Base-by-base conservation (phyloP, 2,797 vertebrate species). In the Schizopygopsis malacanthus region DNA sequence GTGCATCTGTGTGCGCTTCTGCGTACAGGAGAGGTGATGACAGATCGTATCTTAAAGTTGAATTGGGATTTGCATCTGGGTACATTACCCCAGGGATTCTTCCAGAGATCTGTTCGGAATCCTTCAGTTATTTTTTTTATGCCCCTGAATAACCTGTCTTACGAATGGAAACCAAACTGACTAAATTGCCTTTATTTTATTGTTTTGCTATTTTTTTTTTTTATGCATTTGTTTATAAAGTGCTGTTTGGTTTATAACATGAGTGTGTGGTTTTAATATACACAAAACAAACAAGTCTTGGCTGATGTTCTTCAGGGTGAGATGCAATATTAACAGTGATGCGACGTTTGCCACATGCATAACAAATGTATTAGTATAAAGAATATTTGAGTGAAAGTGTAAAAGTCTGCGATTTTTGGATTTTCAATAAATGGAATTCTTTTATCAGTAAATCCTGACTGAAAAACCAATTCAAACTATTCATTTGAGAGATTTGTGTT, bases 201-300 rank as follows among this genome's bases (percentile, higher is more conserved):
- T 28, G 1, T 28, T 28, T 1, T 28, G 1, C 25, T 28, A 28
- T 37, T 5, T 25, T 33, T 43, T 18, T 4, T 75, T 73, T 72
- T 82, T 75, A 65, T 25, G 72, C 12, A 63, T 80, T 54, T 73
- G 50, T 70, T 33, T 78, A 78, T 84, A 78, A 78, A 69, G 61
- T 70, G 39, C 28, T 22, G 25, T 71, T 84, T 54, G 37, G 50
- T 79, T 69, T 47, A 45, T 45, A 59, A 84, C 37, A 43, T n/a
- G 37, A 78, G 45, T 1, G 39, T 78, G 75, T 45, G 63, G 3
- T 65, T 83, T 65, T 41, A 41, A 84, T 41, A 52, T 50, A 10
- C 12, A 1, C 10, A 22, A 15, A 39, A 76, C 33, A 33, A 47
- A 1, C 43, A 18, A 8, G 8, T 65, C 39, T 67, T 15, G 33